Conservation (phyloP, 2,113 vertebrate species). For the Egretta garzetta region DNA sequence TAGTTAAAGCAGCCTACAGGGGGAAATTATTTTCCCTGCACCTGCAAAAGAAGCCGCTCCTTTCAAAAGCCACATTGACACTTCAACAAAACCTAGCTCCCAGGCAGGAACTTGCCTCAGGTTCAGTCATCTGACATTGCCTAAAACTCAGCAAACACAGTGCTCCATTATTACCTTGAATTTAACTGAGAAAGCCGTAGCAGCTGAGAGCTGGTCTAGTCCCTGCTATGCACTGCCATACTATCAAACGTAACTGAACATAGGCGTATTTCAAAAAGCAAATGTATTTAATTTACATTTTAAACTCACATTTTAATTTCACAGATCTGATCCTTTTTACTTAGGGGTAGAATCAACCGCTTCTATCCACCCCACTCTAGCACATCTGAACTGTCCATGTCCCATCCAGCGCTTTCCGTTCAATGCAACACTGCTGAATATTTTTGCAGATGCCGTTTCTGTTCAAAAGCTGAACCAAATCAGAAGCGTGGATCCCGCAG, state of each 20-base stretch:
- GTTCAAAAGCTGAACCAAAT: background rate
- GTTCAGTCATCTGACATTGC: background rate
- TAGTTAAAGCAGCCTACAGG: background rate
- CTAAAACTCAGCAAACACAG: background rate
- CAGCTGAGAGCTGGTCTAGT: background rate
- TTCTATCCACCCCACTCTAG: background rate
- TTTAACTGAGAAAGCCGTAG: background rate
- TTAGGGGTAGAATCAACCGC: background rate
- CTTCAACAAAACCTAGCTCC: background rate
- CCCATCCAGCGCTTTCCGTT: background rate
- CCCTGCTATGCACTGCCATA: background rate
- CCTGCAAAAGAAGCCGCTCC: background rate
- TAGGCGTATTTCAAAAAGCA: background rate
- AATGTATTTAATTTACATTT: background rate
- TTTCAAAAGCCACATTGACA: background rate
- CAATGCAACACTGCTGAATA: background rate
- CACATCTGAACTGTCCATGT: background rate
- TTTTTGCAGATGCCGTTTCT: background rate
- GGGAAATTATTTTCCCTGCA: background rate
- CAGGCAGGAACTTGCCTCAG: background rate
- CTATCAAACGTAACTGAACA: background rate
- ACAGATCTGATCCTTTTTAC: background rate
- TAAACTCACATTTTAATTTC: background rate
- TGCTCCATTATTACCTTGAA: background rate
- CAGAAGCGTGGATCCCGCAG: accelerated